Evolutionary conservation across 2,888 invertebrate species (phyloP), one percentile per base, ranked within the genome.

Genomic region (Harpagoxenus sublaevis): DNA sequence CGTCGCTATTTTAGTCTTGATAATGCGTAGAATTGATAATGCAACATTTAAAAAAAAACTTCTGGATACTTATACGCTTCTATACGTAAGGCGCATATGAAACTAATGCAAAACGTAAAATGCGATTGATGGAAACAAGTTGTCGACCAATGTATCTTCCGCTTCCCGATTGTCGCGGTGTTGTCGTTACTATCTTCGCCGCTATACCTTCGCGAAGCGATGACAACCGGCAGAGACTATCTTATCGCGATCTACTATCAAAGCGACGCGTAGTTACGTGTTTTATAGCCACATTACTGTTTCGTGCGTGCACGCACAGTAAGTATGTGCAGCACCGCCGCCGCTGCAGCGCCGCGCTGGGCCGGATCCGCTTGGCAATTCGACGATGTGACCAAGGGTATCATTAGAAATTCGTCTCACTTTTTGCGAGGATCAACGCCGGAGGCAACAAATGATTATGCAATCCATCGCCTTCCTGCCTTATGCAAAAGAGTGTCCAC

Each of bases 201-300:
- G 63, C 42, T 85, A 71, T 85, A 71, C 35, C 71, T 65, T 84
- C 83, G 84, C 83, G 78, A 73, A 73, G 77, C 86, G 87, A 89
- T 91, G 90, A 90, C 90, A 91, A 91, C 82, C 86, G 70, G 60
- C 71, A 83, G 68, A 82, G 77, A 23, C 62, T 85, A 91, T 90
- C 89, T 90, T 88, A 91, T 90, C 90, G 74, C 60, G 83, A 90
- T 90, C 90, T 85, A 35, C 45, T 39, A 90, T 91, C 91, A 84
- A 75, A 23, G 55, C 15, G 57, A 84, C 73, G 85, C 84, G 84
- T 87, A 77, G 75, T 88, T 88, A 77, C 79, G 82, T 85, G 84
- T 89, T 89, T 88, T 79, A 84, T 84, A 71, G 73, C 60, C 45
- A 39, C 77, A 51, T 60, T 75, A 83, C 79, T 68, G 79, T 83